Base-by-base conservation (phyloP, 2,888 invertebrate species). In the Zhuqinia jingwanae region DNA sequence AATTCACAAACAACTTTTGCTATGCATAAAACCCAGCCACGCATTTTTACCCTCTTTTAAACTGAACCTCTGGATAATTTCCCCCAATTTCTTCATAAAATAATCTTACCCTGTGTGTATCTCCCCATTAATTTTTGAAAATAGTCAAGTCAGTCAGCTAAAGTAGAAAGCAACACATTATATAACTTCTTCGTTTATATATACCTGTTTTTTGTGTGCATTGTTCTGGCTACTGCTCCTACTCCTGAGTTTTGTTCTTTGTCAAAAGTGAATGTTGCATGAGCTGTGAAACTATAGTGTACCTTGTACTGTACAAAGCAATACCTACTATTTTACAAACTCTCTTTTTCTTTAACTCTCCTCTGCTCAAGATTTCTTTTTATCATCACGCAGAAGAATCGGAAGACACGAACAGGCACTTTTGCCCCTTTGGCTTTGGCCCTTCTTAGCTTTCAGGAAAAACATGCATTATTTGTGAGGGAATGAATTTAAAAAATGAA, bases 401-500 rank as follows among this genome's bases (percentile, higher is more conserved):
- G 13, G 2, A 36, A 36, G 47, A 47, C 47, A n/a, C 47, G 47
- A 47, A n/a, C 11, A 47, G 2, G 2, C 47, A 47, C 13, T n/a
- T 56, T 17, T 56, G 20, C n/a, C 2, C n/a, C 1, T 58, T 58
- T n/a, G 2, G 22, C 58, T 22, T 36, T 30, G 30, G 36, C 30
- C 8, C 1, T 20, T 65, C 17, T n/a, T 8, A 1, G 20, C 65
- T 36, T 65, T 65, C 65, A 68, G 68, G 45, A 68, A 68, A 68
- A 6, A 10, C 42, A 45, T 68, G 68, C 68, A 68, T 68, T 68
- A 68, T 68, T 68, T 47, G 68, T 47, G 22, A 68, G 68, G 45
- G 68, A 68, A 47, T 47, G 68, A 68, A 45, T 45, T 45, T 68
- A 22, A 68, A 68, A 68, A 68, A 68, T 68, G 68, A 68, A 65